Evolutionary conservation across 2,888 invertebrate species (phyloP).

Genomic region (Metallyticus violacea): DNA sequence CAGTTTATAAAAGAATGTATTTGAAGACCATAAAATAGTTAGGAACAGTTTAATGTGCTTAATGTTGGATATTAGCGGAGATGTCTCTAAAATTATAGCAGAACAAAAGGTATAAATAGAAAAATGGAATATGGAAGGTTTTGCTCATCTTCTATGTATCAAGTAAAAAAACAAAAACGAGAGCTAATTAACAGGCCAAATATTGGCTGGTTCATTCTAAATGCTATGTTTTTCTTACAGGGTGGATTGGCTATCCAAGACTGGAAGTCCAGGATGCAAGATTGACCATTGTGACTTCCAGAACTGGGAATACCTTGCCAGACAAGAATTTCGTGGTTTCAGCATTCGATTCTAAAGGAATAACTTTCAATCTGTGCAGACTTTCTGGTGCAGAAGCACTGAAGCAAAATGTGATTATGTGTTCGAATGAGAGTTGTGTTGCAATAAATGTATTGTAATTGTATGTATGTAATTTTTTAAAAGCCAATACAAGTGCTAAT

Average conservation of each 20-base stretch:
- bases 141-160: no score
- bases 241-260: slow-evolving; percentile 76
- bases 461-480: not conserved
- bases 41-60: no score
- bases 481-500: not conserved
- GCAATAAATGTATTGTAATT: not conserved
- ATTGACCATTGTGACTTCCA: slow-evolving; percentile 78
- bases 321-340: slow-evolving; percentile 69
- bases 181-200: no score
- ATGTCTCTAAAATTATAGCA: no score
- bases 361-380: not conserved
- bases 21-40: no score
- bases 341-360: slow-evolving; percentile 71
- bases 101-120: no score
- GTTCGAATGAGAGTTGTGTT: not conserved
- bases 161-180: no score
- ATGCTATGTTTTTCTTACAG: slow-evolving; percentile 48
- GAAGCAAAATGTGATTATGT: not conserved
- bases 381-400: not conserved
- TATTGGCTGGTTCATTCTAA: not conserved
- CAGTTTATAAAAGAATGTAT: no score
- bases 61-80: no score
- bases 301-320: slow-evolving; percentile 74
- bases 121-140: no score
- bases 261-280: slow-evolving; percentile 80